Conservation (phyloP, 2,888 invertebrate genomes). For the Tetheella fluctuosa region DNA sequence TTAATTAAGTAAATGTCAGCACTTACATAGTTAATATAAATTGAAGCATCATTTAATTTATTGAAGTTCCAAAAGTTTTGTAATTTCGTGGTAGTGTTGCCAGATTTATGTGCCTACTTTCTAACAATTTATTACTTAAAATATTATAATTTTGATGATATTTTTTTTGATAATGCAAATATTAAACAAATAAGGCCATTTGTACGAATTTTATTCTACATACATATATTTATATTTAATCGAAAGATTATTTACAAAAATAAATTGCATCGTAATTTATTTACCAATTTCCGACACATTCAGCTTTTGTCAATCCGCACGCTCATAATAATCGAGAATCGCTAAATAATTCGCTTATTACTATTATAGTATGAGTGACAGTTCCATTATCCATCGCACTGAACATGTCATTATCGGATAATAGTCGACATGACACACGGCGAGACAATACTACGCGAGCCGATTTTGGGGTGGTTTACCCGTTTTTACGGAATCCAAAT, state of each 20-base stretch:
- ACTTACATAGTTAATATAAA: not conserved
- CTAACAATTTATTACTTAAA: not conserved
- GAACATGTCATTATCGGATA: conserved; percentile 55
- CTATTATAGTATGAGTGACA: conserved; percentile 15
- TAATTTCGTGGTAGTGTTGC: not conserved
- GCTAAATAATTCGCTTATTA: conserved; percentile 29
- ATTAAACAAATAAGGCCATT: too few relatives aligned
- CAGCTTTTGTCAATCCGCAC: conserved; percentile 4
- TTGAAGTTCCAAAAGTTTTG: not conserved
- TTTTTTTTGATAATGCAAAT: too few relatives aligned
- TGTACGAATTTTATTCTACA: too few relatives aligned
- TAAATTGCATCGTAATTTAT: not conserved
- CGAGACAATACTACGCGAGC: conserved; percentile 38
- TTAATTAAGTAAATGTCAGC: not conserved
- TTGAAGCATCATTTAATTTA: not conserved
- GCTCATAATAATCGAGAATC: conserved; percentile 13
- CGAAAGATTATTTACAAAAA: not conserved
- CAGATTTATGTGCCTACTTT: not conserved
- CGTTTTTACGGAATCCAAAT: conserved; percentile 53
- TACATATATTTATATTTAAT: not conserved
- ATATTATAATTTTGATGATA: too few relatives aligned
- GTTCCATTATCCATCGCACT: conserved; percentile 38
- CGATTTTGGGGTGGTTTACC: conserved; percentile 49
- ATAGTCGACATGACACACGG: conserved; percentile 42
- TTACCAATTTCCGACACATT: not conserved